These are phyloP conservation scores for Drosophila recens DNA, from an alignment of 2,888 invertebrate genomes.

Conservation along the genomic window DNA sequence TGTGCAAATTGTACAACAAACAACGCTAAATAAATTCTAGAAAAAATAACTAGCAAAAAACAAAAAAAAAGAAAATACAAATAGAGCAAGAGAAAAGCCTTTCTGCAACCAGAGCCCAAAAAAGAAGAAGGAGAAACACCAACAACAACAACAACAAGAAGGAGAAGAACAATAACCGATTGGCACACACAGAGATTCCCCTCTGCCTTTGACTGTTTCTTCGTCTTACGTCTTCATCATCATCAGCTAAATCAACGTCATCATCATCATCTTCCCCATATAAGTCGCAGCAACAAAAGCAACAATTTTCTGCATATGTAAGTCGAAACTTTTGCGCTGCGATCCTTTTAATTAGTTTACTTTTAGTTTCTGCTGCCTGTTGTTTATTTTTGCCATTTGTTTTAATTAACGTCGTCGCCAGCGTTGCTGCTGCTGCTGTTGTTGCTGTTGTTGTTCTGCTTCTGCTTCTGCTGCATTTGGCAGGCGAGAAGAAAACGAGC, in stretches of 20 bases:
- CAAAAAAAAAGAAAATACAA: slow-evolving; percentile 1
- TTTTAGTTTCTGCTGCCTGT: slow-evolving; percentile 58
- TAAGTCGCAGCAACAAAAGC: slow-evolving; percentile 37
- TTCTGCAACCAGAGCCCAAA: slow-evolving; percentile 14
- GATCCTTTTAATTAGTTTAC: slow-evolving; percentile 76
- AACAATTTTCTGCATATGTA: slow-evolving; percentile 73
- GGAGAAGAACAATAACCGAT: slow-evolving; percentile 11
- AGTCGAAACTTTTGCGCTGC: slow-evolving; percentile 64
- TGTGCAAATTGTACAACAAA: slow-evolving; percentile 55
- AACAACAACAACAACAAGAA: background rate
- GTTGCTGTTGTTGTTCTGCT: too few species aligned
- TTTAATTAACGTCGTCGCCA: slow-evolving; percentile 65
- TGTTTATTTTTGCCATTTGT: slow-evolving; percentile 74
- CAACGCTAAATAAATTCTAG: slow-evolving; percentile 47
- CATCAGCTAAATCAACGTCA: slow-evolving; percentile 1
- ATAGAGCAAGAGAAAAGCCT: slow-evolving; percentile 31
- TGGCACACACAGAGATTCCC: background rate
- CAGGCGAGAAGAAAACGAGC: slow-evolving; percentile 46
- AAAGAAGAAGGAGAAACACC: slow-evolving; percentile 11
- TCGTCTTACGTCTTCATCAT: background rate
- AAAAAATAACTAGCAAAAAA: slow-evolving; percentile 17
- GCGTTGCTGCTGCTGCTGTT: background rate
- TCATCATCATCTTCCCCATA: slow-evolving; percentile 8
- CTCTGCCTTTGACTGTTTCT: background rate
- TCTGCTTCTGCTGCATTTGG: slow-evolving; percentile 44